Conservation (phyloP, 2,113 vertebrate species). For the Thryonomys swinderianus region DNA sequence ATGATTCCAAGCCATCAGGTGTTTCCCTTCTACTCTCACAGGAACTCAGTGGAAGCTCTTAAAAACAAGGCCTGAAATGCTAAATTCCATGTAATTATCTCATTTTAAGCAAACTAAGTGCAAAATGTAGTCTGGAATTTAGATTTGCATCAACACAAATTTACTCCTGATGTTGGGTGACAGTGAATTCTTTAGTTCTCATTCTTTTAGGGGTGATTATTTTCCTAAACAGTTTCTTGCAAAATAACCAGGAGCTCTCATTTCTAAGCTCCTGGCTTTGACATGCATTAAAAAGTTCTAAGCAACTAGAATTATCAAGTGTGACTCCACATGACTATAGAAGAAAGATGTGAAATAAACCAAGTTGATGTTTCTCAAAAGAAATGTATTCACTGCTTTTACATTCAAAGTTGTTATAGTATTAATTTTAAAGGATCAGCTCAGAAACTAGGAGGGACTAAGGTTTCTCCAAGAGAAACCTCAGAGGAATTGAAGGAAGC, state of each 20-base stretch:
- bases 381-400: neutral
- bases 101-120: neutral
- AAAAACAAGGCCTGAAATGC: neutral
- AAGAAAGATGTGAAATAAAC: neutral
- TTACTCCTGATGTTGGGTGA: neutral
- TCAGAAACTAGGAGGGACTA: neutral
- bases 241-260: conserved; percentile 1
- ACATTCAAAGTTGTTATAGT: neutral
- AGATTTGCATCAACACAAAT: neutral
- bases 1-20: neutral
- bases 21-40: neutral
- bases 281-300: neutral
- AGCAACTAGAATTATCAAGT: conserved; percentile 18
- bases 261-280: neutral
- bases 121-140: neutral
- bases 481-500: neutral
- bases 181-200: neutral
- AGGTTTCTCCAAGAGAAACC: neutral
- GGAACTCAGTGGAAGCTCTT: neutral
- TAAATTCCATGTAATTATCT: neutral
- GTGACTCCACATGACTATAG: neutral
- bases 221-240: neutral
- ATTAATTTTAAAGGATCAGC: neutral
- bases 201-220: neutral
- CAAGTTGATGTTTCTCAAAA: neutral